Evolutionary conservation across 2,113 vertebrate genomes (phyloP).

Genomic region (Syngnathus typhle): DNA sequence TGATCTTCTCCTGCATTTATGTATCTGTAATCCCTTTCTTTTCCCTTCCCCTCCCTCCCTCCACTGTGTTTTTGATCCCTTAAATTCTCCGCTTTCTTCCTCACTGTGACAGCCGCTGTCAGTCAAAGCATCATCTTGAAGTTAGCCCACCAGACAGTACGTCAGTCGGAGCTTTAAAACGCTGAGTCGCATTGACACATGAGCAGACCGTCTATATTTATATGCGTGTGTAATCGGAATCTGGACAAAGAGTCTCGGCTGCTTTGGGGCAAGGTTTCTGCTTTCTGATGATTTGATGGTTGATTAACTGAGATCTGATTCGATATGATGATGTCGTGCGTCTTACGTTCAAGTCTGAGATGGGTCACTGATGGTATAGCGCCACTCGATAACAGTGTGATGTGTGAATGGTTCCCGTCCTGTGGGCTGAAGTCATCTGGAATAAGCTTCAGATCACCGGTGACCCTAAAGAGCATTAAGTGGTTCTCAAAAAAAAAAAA

Average conservation of each 20-base stretch:
- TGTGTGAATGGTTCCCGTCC: too few relatives aligned
- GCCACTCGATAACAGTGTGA: too few relatives aligned
- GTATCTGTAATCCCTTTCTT: constrained; percentile 50
- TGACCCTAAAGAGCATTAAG: neutral
- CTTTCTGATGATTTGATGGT: too few relatives aligned
- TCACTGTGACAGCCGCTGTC: constrained; percentile 11
- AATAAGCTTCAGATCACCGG: too few relatives aligned
- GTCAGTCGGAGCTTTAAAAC: neutral
- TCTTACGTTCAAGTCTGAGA: too few relatives aligned
- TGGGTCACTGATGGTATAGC: too few relatives aligned
- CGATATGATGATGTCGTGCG: too few relatives aligned
- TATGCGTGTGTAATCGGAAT: neutral
- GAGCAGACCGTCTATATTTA: neutral
- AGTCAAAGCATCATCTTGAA: constrained; percentile 8
- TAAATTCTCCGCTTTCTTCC: constrained; percentile 28
- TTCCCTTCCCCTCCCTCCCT: constrained; percentile 10
- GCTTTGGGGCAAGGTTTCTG: neutral
- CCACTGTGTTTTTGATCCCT: constrained; percentile 21
- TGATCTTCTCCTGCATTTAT: constrained; percentile 66
- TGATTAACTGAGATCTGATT: too few relatives aligned
- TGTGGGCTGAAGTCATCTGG: too few relatives aligned
- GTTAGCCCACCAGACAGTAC: constrained; percentile 3
- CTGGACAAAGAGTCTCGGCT: too few relatives aligned
- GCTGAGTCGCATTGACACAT: neutral
- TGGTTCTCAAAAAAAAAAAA: neutral